Conservation (phyloP, 2,113 vertebrate genomes). For the Cisticola juncidis region DNA sequence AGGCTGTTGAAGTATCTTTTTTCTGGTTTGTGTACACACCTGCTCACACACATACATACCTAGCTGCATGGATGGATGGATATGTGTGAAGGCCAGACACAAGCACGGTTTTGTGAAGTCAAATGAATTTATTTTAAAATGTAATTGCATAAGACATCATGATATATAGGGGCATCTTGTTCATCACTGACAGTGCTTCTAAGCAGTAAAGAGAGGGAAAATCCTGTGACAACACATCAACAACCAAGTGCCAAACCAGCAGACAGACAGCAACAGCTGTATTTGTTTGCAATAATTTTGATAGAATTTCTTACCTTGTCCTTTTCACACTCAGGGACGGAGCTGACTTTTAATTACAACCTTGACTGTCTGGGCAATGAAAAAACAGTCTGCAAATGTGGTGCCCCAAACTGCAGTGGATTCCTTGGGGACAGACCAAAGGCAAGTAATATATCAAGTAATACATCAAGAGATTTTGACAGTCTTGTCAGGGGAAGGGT, state of each 20-base stretch:
- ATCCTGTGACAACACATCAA: neutral
- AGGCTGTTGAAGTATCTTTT: neutral
- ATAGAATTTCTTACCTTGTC: neutral
- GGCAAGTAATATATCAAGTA: slow-evolving; percentile 73
- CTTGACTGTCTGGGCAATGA: slow-evolving; percentile 97
- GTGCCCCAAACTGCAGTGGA: slow-evolving; percentile 95
- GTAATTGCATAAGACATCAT: neutral
- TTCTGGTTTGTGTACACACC: neutral
- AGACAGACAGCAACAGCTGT: neutral
- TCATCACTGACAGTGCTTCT: neutral
- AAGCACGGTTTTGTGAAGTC: neutral
- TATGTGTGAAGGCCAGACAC: neutral
- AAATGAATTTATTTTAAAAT: neutral
- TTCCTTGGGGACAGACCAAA: slow-evolving; percentile 97
- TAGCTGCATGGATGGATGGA: neutral
- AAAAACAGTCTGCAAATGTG: slow-evolving; percentile 94
- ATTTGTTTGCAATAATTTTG: neutral
- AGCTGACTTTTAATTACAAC: slow-evolving; percentile 98
- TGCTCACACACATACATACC: neutral
- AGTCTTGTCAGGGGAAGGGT: neutral
- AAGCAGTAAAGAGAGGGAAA: neutral
- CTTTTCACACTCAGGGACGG: slow-evolving; percentile 80
- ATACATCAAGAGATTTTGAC: neutral
- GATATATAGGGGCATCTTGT: neutral
- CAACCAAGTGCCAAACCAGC: neutral